Base-by-base conservation (phyloP, 2,888 invertebrate genomes). In the Oeneis ivallda region DNA sequence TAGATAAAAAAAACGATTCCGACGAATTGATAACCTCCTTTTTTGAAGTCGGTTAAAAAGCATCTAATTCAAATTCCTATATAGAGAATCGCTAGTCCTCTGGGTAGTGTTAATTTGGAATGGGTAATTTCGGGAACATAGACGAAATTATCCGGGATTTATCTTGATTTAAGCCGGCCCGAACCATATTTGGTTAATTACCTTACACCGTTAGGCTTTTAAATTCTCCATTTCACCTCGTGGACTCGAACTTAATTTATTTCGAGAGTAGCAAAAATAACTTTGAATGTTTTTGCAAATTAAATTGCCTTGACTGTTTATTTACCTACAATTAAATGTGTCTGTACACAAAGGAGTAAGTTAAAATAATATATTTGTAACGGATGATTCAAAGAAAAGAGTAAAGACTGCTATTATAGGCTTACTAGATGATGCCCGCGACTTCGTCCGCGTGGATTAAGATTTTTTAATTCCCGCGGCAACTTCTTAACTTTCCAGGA, bases 121-220 rank as follows among this genome's bases (percentile, higher is more conserved):
- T 41, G 39, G 39, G 11, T 56, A 56, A 56, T 56, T 56, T 56
- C 56, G 19, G 4, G 39, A 56, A 13, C 41, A 41, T 41, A 41
- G 56, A 19, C 41, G 56, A 41, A 41, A 41, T 41, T 39, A 19
- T 26, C 19, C 19, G 56, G 19, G 56, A 13, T 41, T 41, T 56
- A 56, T 56, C 39, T 19, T 41, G 56, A 56, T 56, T 41, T 41
- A 56, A 53, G 37, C 53, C 32, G 54, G 37, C 41, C 37, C 56
- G 17, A 39, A 13, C 41, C 6, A 17, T 56, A 56, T 56, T 56
- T 19, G 41, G 39, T 41, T 56, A 56, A 56, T 56, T 41, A 56
- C 56, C 7, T 56, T 56, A 56, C 56, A 56, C 19, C 39, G 41
- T 41, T 41, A 56, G 19, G 56, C 56, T 56, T 56, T 56, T 56